Base-by-base conservation (phyloP, 2,888 invertebrate genomes). In the Drosophila melanosoma region DNA sequence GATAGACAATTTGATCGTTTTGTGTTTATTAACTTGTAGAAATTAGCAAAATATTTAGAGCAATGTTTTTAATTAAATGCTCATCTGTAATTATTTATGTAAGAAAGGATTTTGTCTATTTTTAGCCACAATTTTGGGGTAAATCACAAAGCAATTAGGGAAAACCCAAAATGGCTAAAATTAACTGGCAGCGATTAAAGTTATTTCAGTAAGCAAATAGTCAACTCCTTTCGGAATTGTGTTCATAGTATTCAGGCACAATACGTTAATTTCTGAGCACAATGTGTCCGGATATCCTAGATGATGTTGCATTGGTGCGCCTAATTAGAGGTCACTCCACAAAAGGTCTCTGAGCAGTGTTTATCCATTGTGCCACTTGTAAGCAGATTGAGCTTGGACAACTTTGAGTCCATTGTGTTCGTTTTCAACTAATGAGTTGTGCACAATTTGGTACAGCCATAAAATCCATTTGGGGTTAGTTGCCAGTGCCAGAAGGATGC, bases 361-460 rank as follows among this genome's bases (percentile, higher is more conserved):
- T 35, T 20, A 35, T 36, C 40, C 62, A 88, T 88, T 84, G 81
- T 83, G 57, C 29, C 56, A 52, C 29, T 59, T 53, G 42, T 48
- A 61, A 58, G 62, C 45, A 20, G 51, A 56, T 61, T 45, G 52
- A 54, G 26, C 38, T 23, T 45, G 45, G 23, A 26, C 26, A 36
- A 57, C 57, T 42, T 35, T 35, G 7, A 26, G 38, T 26, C 48
- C 52, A 85, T 87, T 81, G 82, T 87, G 60, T 59, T 57, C 70
- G 57, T 70, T 61, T 80, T 75, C 60, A 45, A 67, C 81, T 89
- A 85, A 85, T 89, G 87, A 85, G 88, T 74, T 85, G 70, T 69
- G 75, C 77, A 71, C 71, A 71, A 49, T 58, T 70, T 61, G 66
- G 68, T 45, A 62, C 49, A 52, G 33, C 38, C 40, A 33, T 42